A percentile compares a stretch with the other conserved stretches of the same genome.
These are phyloP conservation scores for Euplexia lucipara DNA, from an alignment of 2,888 invertebrate genomes.

Conservation along the genomic window DNA sequence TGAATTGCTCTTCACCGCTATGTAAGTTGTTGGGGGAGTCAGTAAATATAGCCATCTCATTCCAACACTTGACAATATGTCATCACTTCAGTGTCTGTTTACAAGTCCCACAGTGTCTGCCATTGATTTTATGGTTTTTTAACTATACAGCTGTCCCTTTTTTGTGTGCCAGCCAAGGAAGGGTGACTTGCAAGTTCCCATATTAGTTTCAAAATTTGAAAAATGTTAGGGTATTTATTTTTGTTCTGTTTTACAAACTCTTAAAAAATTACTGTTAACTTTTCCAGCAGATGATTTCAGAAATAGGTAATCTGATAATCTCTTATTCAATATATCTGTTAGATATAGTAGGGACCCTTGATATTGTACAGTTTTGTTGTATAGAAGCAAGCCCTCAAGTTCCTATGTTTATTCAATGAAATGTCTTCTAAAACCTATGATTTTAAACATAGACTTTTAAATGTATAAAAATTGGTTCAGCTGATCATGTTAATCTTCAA, in stretches of 20 bases:
- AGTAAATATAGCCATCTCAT: constrained; percentile 7
- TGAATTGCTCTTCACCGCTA: neutral
- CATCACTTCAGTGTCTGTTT: constrained; percentile 28
- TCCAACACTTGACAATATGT: constrained; percentile 35
- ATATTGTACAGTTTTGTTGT: too few species aligned
- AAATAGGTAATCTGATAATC: too few species aligned
- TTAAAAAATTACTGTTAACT: too few species aligned
- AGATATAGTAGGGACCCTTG: neutral
- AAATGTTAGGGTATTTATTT: neutral
- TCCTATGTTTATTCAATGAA: too few species aligned
- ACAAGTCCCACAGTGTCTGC: constrained; percentile 10
- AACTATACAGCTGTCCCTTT: constrained; percentile 33
- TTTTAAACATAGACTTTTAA: too few species aligned
- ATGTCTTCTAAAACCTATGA: too few species aligned
- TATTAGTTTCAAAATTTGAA: neutral
- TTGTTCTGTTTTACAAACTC: neutral
- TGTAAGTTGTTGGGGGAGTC: neutral
- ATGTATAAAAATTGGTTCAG: too few species aligned
- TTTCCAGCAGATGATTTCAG: neutral
- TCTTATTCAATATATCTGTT: neutral
- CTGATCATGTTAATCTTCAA: too few species aligned
- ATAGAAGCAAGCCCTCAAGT: too few species aligned
- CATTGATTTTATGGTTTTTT: constrained; percentile 39
- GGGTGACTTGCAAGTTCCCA: constrained; percentile 13
- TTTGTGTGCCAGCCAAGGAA: neutral